Evolutionary conservation across 35 echinoderm and acorn worm species (phyloP), one percentile per base, ranked within the genome.

Genomic region (Apostichopus japonicus): DNA sequence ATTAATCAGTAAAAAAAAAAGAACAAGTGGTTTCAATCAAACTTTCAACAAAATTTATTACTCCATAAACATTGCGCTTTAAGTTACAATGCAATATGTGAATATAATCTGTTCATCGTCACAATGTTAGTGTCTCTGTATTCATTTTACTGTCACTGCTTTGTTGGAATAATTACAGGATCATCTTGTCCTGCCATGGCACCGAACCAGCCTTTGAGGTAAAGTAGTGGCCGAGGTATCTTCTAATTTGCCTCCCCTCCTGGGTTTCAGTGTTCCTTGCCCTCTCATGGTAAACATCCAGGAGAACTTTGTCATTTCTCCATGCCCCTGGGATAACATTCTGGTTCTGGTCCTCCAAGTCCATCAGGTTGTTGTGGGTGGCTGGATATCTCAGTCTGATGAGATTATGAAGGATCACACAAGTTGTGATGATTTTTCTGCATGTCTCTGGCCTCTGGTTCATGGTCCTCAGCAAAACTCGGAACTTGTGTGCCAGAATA

Each of bases 321-420:
- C 78, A 25, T 4, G 78, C 78, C 22, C 78, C 78, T 33, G 53
- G 78, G 22, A 80, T 13, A 14, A 80, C 11, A 22, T 80, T 22
- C 11, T 80, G 78, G 78, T 79, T 79, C 78, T 79, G 78, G 23
- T 21, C 78, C 62, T 16, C 62, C 62, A 65, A 11, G 62, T 65
- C 62, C 9, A 65, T 65, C 9, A 65, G 16, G 62, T 65, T 65
- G 62, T 65, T 65, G 9, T 65, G 62, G 9, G 16, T 65, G 9
- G 9, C 6, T 5, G 87, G 76, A 44, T 94, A 91, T 27, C 88
- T 58, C 21, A 1, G 80, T 22, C 87, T 77, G 87, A 90, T 94
- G 17, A 94, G 87, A 44, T 94, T 94, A 10, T 94, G 93, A 15
- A 94, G 76, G 67, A 88, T 24, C 5, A 67, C 13, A 59, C 92